phyloP scores from a whole-genome alignment of 2,888 invertebrate species.

The Lycia hirtaria region DNA sequence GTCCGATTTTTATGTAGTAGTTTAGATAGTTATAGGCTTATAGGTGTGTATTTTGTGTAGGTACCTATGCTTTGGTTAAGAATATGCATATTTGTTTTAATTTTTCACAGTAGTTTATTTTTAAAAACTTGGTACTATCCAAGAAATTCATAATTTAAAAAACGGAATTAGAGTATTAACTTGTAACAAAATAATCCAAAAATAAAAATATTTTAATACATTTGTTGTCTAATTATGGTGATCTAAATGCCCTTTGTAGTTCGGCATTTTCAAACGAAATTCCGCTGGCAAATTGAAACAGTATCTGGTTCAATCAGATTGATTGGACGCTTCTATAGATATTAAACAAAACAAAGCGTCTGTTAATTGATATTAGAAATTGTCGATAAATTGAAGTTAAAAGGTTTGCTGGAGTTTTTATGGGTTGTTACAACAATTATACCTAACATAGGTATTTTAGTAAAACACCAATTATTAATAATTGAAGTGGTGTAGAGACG shows the following conservation, averaged over 20 bases:
- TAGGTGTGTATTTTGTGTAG: too few relatives aligned
- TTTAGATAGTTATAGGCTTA: too few relatives aligned
- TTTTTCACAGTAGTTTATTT: too few relatives aligned
- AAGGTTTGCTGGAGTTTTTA: constrained; percentile 18
- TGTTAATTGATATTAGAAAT: constrained; percentile 26
- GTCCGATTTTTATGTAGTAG: too few relatives aligned
- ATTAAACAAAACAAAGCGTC: constrained; percentile 27
- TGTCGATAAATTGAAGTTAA: constrained; percentile 20
- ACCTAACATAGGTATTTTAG: constrained; percentile 1
- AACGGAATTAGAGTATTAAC: too few relatives aligned
- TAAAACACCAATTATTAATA: constrained; percentile 22
- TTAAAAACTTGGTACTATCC: too few relatives aligned
- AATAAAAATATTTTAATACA: too few relatives aligned
- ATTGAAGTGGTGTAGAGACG: constrained; percentile 27
- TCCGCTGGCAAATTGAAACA: constrained; percentile 12
- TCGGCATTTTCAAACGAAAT: neutral
- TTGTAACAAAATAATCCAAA: too few relatives aligned
- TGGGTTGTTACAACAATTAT: constrained; percentile 14
- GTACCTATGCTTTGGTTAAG: too few relatives aligned
- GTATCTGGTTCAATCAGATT: constrained; percentile 23
- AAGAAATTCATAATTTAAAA: too few relatives aligned
- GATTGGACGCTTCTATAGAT: constrained; percentile 21
- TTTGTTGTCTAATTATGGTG: neutral
- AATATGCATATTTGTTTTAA: too few relatives aligned
- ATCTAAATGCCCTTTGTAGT: neutral